A percentile compares a stretch with the other conserved stretches of the same genome.
phyloP scores from a whole-genome alignment of 1,140 invertebrate genomes.

The Conus betulinus region DNA sequence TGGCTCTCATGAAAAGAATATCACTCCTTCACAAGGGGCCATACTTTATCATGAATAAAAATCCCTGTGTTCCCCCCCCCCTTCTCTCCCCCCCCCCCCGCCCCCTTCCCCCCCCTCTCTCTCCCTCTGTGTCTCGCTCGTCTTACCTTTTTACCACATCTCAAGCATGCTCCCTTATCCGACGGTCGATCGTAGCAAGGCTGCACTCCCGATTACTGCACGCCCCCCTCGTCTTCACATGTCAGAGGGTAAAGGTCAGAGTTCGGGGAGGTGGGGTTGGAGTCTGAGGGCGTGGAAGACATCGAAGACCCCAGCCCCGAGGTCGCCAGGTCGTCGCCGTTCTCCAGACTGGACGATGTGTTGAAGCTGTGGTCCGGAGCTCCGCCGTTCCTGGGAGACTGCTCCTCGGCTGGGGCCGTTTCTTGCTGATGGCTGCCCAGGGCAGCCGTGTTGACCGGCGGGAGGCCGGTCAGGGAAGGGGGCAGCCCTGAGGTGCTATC shows the following conservation, averaged over 20 bases:
- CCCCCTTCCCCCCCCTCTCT: not conserved
- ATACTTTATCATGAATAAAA: no score
- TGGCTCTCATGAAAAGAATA: no score
- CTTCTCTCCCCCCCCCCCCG: no score
- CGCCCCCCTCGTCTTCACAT: not conserved
- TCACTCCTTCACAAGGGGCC: no score
- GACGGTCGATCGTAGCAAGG: conserved; percentile 1
- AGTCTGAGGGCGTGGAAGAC: not conserved
- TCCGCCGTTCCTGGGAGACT: no score
- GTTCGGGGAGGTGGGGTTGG: conserved; percentile 26
- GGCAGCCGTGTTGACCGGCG: not conserved
- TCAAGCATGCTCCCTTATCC: not conserved
- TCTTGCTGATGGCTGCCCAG: not conserved
- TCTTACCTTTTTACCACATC: conserved; percentile 27
- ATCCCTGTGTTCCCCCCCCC: no score
- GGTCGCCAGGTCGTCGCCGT: conserved; percentile 21
- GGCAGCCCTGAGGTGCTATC: not conserved
- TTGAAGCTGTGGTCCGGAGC: not conserved
- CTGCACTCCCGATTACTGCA: not conserved
- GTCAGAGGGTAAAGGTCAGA: conserved; percentile 1
- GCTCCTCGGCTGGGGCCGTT: no score
- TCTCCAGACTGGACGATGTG: not conserved
- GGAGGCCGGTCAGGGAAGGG: not conserved
- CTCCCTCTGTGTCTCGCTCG: not conserved
- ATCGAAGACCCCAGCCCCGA: conserved; percentile 12